A percentile compares a stretch with the other conserved stretches of the same genome.
phyloP scores from a whole-genome alignment of 2,797 vertebrate species.

The Adrianichthys oophorus region DNA sequence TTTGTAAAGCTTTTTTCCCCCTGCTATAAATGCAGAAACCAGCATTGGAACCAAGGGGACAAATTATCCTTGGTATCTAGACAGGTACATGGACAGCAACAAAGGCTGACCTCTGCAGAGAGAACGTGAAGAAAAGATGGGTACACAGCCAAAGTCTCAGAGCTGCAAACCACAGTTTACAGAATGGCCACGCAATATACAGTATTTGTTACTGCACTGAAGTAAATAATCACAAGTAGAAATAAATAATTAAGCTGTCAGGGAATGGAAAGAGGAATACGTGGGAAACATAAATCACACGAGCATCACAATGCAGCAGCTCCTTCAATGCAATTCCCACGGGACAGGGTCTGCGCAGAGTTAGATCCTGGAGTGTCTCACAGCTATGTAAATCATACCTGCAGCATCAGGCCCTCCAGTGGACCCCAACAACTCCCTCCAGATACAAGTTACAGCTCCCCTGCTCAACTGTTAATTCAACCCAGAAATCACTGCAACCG shows the following conservation, averaged over 20 bases:
- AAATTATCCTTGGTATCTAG: slow-evolving; percentile 66
- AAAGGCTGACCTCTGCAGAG: slow-evolving; percentile 59
- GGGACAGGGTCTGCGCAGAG: slow-evolving; percentile 62
- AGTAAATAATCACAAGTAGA: slow-evolving; percentile 73
- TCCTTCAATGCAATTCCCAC: slow-evolving; percentile 59
- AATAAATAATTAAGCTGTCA: slow-evolving; percentile 75
- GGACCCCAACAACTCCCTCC: slow-evolving; percentile 60
- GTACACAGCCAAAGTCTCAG: slow-evolving; percentile 49
- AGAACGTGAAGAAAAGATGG: slow-evolving; percentile 50
- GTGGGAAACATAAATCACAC: slow-evolving; percentile 71
- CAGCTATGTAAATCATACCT: slow-evolving; percentile 77
- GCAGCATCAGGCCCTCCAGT: slow-evolving; percentile 55
- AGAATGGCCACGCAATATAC: slow-evolving; percentile 36
- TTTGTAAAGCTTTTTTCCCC: slow-evolving; percentile 73
- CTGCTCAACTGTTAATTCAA: slow-evolving; percentile 72
- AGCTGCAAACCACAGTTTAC: slow-evolving; percentile 49
- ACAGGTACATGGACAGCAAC: slow-evolving; percentile 65
- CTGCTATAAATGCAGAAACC: slow-evolving; percentile 52
- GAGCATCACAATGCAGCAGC: slow-evolving; percentile 74
- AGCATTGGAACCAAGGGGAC: slow-evolving; percentile 66
- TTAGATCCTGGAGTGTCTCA: slow-evolving; percentile 75
- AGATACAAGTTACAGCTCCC: slow-evolving; percentile 63
- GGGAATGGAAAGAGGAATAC: slow-evolving; percentile 46
- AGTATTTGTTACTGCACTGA: slow-evolving; percentile 45
- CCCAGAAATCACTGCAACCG: slow-evolving; percentile 66